phyloP scores from a whole-genome alignment of 2,888 invertebrate genomes.

The Nomada ferruginata region DNA sequence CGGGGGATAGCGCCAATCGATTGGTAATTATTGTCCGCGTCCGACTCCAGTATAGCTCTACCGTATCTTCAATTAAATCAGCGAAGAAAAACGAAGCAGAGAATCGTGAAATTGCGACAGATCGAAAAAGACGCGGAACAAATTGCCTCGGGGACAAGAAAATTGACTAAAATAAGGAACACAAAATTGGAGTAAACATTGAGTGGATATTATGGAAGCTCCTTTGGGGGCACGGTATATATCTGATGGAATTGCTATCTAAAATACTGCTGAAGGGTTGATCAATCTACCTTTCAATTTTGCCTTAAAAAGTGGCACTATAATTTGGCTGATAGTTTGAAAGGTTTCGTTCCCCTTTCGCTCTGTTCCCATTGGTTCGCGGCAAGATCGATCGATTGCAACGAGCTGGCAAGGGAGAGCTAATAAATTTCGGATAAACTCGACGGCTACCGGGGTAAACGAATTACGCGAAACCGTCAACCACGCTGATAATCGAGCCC shows the following conservation, averaged over 20 bases:
- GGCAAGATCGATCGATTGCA: background rate
- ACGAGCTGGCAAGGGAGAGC: background rate
- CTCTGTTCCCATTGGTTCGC: background rate
- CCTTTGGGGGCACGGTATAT: background rate
- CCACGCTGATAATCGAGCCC: background rate
- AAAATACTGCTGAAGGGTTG: background rate
- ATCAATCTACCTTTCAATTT: background rate
- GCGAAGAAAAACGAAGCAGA: background rate
- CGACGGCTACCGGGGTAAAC: background rate
- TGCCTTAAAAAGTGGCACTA: background rate
- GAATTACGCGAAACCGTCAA: background rate
- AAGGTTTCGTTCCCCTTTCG: background rate
- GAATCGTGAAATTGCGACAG: too few species aligned
- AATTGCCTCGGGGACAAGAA: background rate
- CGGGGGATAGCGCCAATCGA: conserved; percentile 39
- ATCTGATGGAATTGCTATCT: background rate
- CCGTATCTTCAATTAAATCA: background rate
- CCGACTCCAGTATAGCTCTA: conserved; percentile 30
- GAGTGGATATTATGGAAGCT: background rate
- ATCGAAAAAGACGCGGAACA: background rate
- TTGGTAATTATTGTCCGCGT: conserved; percentile 39
- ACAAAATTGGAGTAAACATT: too few species aligned
- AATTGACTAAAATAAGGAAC: background rate
- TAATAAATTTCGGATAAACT: conserved; percentile 7
- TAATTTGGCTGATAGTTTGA: background rate